Evolutionary conservation across 2,888 invertebrate genomes (phyloP).

Genomic region (Oscheius onirici): DNA sequence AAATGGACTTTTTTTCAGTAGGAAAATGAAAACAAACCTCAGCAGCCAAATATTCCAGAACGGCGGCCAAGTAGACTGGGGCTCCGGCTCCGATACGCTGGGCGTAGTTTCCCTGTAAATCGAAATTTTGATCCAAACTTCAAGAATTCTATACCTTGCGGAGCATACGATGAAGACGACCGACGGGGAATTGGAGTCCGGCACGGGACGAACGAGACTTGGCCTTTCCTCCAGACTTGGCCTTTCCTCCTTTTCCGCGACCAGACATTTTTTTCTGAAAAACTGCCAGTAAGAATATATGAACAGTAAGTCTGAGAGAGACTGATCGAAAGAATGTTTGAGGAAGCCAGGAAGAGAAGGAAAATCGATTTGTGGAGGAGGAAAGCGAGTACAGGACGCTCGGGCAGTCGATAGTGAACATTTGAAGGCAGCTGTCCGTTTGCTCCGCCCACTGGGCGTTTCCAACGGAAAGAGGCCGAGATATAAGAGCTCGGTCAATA

Average conservation of each 20-base stretch:
- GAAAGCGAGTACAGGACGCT: neutral
- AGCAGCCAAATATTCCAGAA: conserved; percentile 58
- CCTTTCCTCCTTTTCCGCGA: conserved; percentile 78
- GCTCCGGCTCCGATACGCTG: conserved; percentile 68
- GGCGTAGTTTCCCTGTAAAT: conserved; percentile 59
- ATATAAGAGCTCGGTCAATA: too few species aligned
- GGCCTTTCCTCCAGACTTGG: conserved; percentile 60
- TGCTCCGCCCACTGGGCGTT: conserved; percentile 7
- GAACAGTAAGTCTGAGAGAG: neutral
- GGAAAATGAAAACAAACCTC: conserved; percentile 41
- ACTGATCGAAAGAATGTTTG: neutral
- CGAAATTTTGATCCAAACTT: neutral
- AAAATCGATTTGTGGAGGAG: neutral
- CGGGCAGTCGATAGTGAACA: neutral
- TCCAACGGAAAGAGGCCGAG: neutral
- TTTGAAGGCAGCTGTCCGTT: neutral
- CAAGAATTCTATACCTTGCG: conserved; percentile 45
- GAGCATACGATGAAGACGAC: conserved; percentile 68
- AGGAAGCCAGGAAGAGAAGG: neutral
- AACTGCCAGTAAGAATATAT: neutral
- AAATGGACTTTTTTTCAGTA: too few species aligned
- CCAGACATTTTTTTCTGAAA: conserved; percentile 78
- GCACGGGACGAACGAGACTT: conserved; percentile 69
- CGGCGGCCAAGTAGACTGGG: conserved; percentile 38
- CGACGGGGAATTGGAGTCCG: conserved; percentile 70